These are phyloP conservation scores for Archaeoteleia sp. DNA, from an alignment of 2,888 invertebrate genomes.

Conservation along the genomic window DNA sequence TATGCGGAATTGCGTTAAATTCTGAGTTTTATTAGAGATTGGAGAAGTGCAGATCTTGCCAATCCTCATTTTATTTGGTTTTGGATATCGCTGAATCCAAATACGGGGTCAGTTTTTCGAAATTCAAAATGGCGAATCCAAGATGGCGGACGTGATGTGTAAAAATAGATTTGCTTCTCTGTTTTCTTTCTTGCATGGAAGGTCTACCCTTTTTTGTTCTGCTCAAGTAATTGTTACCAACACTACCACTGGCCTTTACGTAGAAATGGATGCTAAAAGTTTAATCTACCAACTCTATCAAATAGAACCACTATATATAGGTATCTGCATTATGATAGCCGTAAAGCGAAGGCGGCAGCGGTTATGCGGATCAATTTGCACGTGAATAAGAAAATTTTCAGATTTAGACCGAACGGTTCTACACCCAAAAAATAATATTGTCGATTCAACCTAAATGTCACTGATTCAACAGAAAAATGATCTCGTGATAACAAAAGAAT, in stretches of 20 bases:
- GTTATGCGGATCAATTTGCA: conserved; percentile 50
- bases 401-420: conserved; percentile 12
- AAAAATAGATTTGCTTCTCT: too few species aligned
- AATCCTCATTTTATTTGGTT: too few species aligned
- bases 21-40: too few species aligned
- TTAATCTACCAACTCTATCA: conserved; percentile 55
- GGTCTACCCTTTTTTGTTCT: too few species aligned
- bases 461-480: conserved; percentile 3
- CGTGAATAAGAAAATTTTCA: conserved; percentile 38
- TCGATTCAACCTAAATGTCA: not conserved
- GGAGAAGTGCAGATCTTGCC: too few species aligned
- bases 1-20: too few species aligned
- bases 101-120: too few species aligned
- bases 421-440: conserved; percentile 12
- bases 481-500: not conserved
- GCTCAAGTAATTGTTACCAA: conserved; percentile 54
- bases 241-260: conserved; percentile 46
- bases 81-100: too few species aligned
- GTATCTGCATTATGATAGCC: conserved; percentile 42
- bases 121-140: too few species aligned
- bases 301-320: conserved; percentile 53
- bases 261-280: conserved; percentile 53
- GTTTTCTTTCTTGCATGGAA: too few species aligned
- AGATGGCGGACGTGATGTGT: too few species aligned
- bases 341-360: conserved; percentile 26